A percentile compares a stretch with the other conserved stretches of the same genome.
phyloP scores from a whole-genome alignment of 2,113 vertebrate species.

The Aptenodytes forsteri region DNA sequence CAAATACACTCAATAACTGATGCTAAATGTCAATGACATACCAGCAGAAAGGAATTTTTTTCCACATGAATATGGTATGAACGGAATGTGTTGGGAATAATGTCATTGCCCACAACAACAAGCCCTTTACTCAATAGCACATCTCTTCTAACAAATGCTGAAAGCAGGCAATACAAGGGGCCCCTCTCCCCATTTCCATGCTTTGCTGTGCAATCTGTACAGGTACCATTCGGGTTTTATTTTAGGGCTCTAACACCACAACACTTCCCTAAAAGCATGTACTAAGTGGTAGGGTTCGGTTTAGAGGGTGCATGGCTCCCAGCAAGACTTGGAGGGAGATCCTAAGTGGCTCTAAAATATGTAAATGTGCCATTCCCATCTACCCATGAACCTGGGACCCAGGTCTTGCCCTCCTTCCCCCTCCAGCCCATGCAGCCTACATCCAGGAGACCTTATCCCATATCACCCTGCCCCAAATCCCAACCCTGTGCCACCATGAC shows the following conservation, averaged over 20 bases:
- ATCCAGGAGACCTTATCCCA: neutral
- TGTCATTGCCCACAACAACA: neutral
- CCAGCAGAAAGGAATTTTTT: slow-evolving; percentile 27
- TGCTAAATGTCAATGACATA: neutral
- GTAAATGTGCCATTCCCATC: neutral
- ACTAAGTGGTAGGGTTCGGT: neutral
- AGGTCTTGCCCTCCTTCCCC: neutral
- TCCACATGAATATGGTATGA: neutral
- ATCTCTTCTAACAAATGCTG: neutral
- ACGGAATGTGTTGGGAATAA: neutral
- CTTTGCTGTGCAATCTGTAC: neutral
- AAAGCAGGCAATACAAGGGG: neutral
- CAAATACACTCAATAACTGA: neutral
- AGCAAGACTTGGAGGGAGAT: neutral
- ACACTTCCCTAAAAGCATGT: neutral
- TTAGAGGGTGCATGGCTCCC: neutral
- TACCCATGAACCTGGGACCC: neutral
- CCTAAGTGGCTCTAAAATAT: neutral
- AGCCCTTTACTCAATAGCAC: neutral
- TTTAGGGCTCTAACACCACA: neutral
- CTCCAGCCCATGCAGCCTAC: neutral
- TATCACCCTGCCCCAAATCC: neutral
- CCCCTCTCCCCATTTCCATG: neutral
- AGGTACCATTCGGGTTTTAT: neutral
- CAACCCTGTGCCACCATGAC: neutral